These are phyloP conservation scores for Moxostoma hubbsi DNA, from an alignment of 2,797 vertebrate species.

Conservation along the genomic window DNA sequence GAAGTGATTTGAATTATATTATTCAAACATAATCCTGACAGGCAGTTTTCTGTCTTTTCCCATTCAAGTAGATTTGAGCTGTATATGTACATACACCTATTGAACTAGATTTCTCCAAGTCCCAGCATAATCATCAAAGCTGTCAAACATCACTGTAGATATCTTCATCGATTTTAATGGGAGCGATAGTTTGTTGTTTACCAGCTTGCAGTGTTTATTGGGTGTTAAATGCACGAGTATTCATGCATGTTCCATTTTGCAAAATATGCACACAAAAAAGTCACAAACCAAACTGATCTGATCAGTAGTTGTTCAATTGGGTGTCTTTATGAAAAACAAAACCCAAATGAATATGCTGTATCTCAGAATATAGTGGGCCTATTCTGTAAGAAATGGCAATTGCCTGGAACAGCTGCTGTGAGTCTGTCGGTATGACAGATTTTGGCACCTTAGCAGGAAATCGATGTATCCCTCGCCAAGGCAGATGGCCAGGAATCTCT, in stretches of 20 bases:
- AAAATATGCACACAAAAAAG: background rate
- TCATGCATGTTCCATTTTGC: background rate
- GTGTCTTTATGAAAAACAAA: no score
- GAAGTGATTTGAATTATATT: no score
- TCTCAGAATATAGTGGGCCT: conserved; percentile 12
- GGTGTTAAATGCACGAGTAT: background rate
- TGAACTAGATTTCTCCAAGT: conserved; percentile 3
- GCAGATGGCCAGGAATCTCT: conserved; percentile 70
- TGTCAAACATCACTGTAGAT: background rate
- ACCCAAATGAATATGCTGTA: no score
- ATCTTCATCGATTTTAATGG: background rate
- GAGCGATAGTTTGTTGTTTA: background rate
- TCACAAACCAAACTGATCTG: no score
- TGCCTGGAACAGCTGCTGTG: conserved; percentile 40
- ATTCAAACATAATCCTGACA: no score
- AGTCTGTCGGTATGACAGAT: conserved; percentile 34
- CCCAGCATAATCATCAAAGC: conserved; percentile 15
- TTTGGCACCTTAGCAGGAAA: conserved; percentile 53
- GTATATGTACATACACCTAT: no score
- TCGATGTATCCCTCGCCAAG: conserved; percentile 70
- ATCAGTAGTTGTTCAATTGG: no score
- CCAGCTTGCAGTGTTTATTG: background rate
- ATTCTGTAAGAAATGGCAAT: conserved; percentile 33
- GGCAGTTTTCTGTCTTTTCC: no score
- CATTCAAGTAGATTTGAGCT: no score